phyloP scores from a whole-genome alignment of 2,888 invertebrate species.

The Drosophila imparisetae region DNA sequence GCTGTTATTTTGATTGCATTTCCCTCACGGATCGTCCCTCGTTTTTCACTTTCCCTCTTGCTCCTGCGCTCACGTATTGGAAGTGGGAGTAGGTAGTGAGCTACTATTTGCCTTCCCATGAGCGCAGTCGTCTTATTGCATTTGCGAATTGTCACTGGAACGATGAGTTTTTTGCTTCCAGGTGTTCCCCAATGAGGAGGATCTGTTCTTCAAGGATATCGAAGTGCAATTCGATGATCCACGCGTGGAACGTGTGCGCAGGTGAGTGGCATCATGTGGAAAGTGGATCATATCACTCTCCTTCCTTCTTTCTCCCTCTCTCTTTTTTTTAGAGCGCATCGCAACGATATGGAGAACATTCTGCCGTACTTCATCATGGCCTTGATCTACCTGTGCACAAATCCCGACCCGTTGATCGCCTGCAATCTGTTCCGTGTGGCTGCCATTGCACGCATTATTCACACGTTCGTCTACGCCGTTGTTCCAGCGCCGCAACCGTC shows the following conservation, averaged over 20 bases:
- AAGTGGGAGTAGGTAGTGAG: slow-evolving; percentile 9
- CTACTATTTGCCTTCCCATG: neutral
- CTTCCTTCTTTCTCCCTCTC: slow-evolving; percentile 4
- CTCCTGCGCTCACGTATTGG: slow-evolving; percentile 6
- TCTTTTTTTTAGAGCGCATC: slow-evolving; percentile 86
- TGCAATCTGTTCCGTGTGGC: slow-evolving; percentile 86
- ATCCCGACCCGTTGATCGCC: slow-evolving; percentile 86
- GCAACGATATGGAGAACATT: slow-evolving; percentile 90
- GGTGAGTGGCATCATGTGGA: slow-evolving; percentile 70
- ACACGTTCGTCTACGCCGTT: slow-evolving; percentile 88
- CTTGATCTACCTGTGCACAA: slow-evolving; percentile 86
- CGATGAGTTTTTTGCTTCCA: slow-evolving; percentile 69
- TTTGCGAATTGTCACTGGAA: neutral
- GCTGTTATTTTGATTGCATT: neutral
- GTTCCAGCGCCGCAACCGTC: slow-evolving; percentile 87
- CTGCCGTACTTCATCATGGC: slow-evolving; percentile 87
- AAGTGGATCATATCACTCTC: neutral
- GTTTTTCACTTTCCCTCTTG: slow-evolving; percentile 8
- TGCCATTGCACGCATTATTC: slow-evolving; percentile 86
- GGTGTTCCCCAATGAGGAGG: slow-evolving; percentile 86
- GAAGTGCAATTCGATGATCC: slow-evolving; percentile 84
- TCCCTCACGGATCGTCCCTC: neutral
- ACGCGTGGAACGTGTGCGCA: slow-evolving; percentile 85
- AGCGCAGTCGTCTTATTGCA: slow-evolving; percentile 11
- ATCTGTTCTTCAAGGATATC: slow-evolving; percentile 82